Percentiles rank a stretch among this genome's conserved stretches.
Evolutionary conservation across 1,140 invertebrate species (phyloP).

Genomic region (Nasonia vitripennis): DNA sequence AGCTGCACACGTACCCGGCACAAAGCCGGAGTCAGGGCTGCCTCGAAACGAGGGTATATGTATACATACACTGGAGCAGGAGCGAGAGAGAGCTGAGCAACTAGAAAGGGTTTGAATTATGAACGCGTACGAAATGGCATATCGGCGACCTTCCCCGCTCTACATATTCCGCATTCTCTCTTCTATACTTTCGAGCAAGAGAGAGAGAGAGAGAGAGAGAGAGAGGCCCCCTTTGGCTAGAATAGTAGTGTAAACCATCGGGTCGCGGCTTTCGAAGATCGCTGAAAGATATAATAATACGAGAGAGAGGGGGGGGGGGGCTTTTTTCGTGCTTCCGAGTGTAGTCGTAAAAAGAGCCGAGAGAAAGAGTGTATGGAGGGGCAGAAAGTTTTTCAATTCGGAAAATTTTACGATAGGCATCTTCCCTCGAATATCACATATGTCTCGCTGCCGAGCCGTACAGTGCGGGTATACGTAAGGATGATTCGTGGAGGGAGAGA

Average conservation of each 20-base stretch:
- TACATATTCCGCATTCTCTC: slow-evolving; percentile 44
- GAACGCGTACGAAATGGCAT: slow-evolving; percentile 63
- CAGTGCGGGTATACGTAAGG: neutral
- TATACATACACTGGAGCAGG: neutral
- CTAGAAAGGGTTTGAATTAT: slow-evolving; percentile 72
- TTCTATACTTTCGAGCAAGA: slow-evolving; percentile 8
- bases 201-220: too few relatives aligned
- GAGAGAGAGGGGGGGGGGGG: neutral
- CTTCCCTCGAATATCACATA: slow-evolving; percentile 57
- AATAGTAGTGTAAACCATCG: slow-evolving; percentile 48
- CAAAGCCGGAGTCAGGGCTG: slow-evolving; percentile 2
- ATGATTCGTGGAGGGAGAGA: neutral
- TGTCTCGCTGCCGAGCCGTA: neutral
- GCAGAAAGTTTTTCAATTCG: slow-evolving; percentile 70
- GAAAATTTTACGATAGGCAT: slow-evolving; percentile 71
- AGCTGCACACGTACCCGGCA: neutral
- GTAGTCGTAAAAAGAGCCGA: neutral
- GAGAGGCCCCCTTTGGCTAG: neutral
- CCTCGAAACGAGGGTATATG: neutral
- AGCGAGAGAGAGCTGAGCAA: slow-evolving; percentile 25
- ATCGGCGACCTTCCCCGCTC: slow-evolving; percentile 31
- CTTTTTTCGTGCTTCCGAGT: neutral
- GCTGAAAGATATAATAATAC: slow-evolving; percentile 48
- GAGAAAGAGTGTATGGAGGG: neutral
- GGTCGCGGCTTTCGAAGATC: slow-evolving; percentile 47